Evolutionary conservation across 2,113 vertebrate species (phyloP).

Genomic region (Trochalopteron elliotii): DNA sequence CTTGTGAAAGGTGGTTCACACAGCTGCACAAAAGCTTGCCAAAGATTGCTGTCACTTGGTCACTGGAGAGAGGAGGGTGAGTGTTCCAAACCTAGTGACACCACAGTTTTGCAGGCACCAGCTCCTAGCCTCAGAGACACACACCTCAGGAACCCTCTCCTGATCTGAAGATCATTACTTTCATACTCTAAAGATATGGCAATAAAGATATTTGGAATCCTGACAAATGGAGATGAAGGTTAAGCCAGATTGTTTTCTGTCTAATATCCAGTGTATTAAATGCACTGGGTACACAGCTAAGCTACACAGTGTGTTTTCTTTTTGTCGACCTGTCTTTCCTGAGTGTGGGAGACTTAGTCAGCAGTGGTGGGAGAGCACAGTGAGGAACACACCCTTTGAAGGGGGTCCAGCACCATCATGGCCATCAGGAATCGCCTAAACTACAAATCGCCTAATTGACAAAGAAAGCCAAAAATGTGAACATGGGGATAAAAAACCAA

Average conservation of each 20-base stretch:
- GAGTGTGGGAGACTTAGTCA: neutral
- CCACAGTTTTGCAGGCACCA: neutral
- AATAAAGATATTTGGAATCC: neutral
- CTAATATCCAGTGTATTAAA: neutral
- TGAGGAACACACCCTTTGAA: neutral
- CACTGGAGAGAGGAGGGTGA: neutral
- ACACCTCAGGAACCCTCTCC: neutral
- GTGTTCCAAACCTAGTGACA: neutral
- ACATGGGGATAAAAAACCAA: neutral
- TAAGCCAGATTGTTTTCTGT: neutral
- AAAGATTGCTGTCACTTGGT: neutral
- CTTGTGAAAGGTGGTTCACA: neutral
- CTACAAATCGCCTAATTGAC: neutral
- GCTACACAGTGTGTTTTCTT: neutral
- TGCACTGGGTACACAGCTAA: neutral
- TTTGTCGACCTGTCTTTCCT: neutral
- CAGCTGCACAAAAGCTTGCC: neutral
- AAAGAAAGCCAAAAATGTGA: neutral
- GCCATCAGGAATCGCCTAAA: neutral
- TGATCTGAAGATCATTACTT: neutral
- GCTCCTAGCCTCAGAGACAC: neutral
- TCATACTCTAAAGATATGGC: neutral
- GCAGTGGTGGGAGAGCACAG: neutral
- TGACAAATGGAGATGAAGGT: neutral
- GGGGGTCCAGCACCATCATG: neutral